A percentile compares a stretch with the other conserved stretches of the same genome.
phyloP scores from a whole-genome alignment of 2,797 vertebrate genomes.

The Coregonus sp. region DNA sequence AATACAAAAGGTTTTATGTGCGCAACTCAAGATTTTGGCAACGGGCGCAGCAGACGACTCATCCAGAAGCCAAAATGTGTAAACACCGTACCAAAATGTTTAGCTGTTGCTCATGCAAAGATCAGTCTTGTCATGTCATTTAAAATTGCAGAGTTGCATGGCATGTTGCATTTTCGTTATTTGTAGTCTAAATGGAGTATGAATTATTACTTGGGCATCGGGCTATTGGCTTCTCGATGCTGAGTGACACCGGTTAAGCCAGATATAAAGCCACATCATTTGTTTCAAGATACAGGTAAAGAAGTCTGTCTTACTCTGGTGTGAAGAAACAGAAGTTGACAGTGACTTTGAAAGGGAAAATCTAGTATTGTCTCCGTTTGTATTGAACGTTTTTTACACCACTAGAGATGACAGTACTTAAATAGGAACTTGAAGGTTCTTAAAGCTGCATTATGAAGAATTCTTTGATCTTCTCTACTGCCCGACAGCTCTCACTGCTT shows the following conservation, averaged over 20 bases:
- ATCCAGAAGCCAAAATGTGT: neutral
- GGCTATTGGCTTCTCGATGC: neutral
- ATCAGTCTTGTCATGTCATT: constrained; percentile 13
- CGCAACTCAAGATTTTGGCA: constrained; percentile 31
- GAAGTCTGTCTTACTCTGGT: neutral
- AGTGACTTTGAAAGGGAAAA: neutral
- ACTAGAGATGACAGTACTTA: constrained; percentile 7
- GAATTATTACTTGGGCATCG: neutral
- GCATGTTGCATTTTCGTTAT: neutral
- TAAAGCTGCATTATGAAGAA: constrained; percentile 34
- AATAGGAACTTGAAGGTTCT: constrained; percentile 28
- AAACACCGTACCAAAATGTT: neutral
- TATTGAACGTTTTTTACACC: constrained; percentile 24
- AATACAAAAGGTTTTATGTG: constrained; percentile 26
- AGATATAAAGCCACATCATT: neutral
- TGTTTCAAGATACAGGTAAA: neutral
- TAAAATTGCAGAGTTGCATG: neutral
- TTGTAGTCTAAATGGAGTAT: neutral
- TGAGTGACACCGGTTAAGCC: neutral
- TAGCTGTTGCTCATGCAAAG: neutral
- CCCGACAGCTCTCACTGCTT: constrained; percentile 20
- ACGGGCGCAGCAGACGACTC: neutral
- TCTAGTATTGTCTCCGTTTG: neutral
- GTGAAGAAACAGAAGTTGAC: neutral
- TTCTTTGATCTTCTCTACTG: constrained; percentile 49